These are phyloP conservation scores for Pinctada fucata DNA, from an alignment of 2,888 invertebrate species.

Conservation along the genomic window DNA sequence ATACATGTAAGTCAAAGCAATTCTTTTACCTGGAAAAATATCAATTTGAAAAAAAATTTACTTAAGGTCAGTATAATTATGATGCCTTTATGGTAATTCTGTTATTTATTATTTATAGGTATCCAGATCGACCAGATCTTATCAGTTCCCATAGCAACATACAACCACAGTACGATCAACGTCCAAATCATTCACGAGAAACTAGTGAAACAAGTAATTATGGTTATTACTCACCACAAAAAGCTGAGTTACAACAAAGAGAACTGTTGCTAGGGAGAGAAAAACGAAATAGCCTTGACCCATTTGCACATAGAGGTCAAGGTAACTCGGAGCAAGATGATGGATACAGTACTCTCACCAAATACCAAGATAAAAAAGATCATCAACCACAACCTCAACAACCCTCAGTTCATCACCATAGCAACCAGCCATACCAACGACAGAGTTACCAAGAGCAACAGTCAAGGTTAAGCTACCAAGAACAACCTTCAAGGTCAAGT, in stretches of 20 bases:
- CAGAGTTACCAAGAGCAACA: slow-evolving; percentile 21
- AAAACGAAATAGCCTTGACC: slow-evolving; percentile 10
- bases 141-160: slow-evolving; percentile 3
- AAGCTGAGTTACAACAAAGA: slow-evolving; percentile 13
- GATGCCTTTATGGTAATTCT: too few relatives aligned
- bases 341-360: slow-evolving; percentile 35
- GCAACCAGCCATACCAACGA: slow-evolving; percentile 27
- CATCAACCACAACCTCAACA: slow-evolving; percentile 19
- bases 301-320: neutral
- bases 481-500: slow-evolving; percentile 4
- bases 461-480: slow-evolving; percentile 4
- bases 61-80: too few relatives aligned
- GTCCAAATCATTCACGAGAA: slow-evolving; percentile 22
- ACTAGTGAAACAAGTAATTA: slow-evolving; percentile 28
- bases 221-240: slow-evolving; percentile 31
- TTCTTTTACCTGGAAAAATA: too few relatives aligned
- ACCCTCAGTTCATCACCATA: slow-evolving; percentile 23
- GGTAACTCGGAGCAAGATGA: slow-evolving; percentile 28
- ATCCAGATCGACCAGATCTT: slow-evolving; percentile 20
- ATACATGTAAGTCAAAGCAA: too few relatives aligned
- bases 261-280: slow-evolving; percentile 16
- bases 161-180: neutral
- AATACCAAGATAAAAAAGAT: slow-evolving; percentile 23
- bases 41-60: too few relatives aligned
- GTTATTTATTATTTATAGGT: slow-evolving; percentile 4